phyloP scores from a whole-genome alignment of 2,888 invertebrate species.

The Drosophila neotestacea region DNA sequence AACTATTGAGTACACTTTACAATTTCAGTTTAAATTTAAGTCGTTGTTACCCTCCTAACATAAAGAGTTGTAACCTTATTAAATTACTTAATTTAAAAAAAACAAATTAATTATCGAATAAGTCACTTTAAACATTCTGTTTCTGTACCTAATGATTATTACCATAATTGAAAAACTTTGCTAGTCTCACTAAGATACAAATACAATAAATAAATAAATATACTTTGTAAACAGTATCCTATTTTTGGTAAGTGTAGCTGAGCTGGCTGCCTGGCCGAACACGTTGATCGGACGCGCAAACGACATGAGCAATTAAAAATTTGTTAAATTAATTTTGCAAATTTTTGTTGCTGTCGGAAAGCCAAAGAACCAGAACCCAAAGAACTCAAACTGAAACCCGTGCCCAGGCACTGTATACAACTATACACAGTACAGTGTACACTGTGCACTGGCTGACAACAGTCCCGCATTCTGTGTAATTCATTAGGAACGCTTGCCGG shows the following conservation, averaged over 20 bases:
- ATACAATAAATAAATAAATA: too few species aligned
- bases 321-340: slow-evolving; percentile 66
- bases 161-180: too few species aligned
- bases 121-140: too few species aligned
- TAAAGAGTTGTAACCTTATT: too few species aligned
- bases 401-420: neutral
- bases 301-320: slow-evolving; percentile 66
- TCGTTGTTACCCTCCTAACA: too few species aligned
- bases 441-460: slow-evolving; percentile 21
- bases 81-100: too few species aligned
- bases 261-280: slow-evolving; percentile 30
- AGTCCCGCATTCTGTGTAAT: slow-evolving; percentile 78
- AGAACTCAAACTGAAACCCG: slow-evolving; percentile 22
- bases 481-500: slow-evolving; percentile 73
- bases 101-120: too few species aligned
- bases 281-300: slow-evolving; percentile 80
- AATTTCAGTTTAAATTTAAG: too few species aligned
- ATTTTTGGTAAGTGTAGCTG: slow-evolving; percentile 33
- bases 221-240: too few species aligned
- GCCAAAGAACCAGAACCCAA: slow-evolving; percentile 52
- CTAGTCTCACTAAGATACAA: too few species aligned
- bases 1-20: too few species aligned
- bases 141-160: too few species aligned
- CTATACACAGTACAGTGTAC: neutral
- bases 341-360: slow-evolving; percentile 43